A percentile compares a stretch with the other conserved stretches of the same genome.
These are phyloP conservation scores for Arctopsyche grandis DNA, from an alignment of 1,140 invertebrate genomes.

Conservation along the genomic window DNA sequence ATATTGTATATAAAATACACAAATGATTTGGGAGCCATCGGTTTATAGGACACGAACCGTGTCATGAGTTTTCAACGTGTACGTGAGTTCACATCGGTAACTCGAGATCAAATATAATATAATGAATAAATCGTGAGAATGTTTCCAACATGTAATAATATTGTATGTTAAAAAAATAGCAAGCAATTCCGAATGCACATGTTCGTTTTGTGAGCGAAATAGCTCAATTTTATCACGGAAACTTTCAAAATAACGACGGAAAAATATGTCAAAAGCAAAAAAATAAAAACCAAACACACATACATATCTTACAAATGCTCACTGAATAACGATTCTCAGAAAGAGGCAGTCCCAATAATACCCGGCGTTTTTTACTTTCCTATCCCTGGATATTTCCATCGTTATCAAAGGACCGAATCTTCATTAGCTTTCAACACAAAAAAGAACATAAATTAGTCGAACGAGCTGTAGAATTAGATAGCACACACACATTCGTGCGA, in stretches of 20 bases:
- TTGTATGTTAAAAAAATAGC: too few relatives aligned
- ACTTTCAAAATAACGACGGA: neutral
- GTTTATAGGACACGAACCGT: too few relatives aligned
- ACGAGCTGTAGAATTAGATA: constrained; percentile 5
- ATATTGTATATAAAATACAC: too few relatives aligned
- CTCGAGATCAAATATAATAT: neutral
- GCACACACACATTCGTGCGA: neutral
- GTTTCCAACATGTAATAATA: too few relatives aligned
- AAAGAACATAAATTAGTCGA: constrained; percentile 17
- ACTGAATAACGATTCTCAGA: neutral
- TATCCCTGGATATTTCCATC: neutral
- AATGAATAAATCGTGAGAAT: constrained; percentile 5
- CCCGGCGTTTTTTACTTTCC: neutral
- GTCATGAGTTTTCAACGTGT: too few relatives aligned
- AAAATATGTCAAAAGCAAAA: constrained; percentile 10
- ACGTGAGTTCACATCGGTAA: constrained; percentile 5
- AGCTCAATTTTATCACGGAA: too few relatives aligned
- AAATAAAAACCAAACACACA: too few relatives aligned
- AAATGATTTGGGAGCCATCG: too few relatives aligned
- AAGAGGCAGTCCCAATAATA: neutral
- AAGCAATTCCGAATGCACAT: too few relatives aligned
- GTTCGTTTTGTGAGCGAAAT: too few relatives aligned
- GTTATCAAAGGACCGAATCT: constrained; percentile 23
- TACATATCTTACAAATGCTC: constrained; percentile 1
- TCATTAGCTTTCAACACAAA: constrained; percentile 30